phyloP scores from a whole-genome alignment of 1,140 invertebrate genomes.

The Drosophila novamexicana region DNA sequence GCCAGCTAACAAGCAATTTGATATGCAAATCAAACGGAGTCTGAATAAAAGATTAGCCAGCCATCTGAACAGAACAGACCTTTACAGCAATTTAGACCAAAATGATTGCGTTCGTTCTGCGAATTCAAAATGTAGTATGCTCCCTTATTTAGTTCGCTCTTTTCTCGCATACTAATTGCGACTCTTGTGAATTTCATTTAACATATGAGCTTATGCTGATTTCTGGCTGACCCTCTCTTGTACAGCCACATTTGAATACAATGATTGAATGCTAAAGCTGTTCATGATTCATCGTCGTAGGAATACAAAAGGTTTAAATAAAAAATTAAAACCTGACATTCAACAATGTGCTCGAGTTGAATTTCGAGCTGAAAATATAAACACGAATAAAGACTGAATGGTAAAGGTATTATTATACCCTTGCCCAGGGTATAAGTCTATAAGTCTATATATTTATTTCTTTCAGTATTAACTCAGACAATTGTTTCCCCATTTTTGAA shows the following conservation, averaged over 20 bases:
- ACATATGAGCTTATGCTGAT: constrained; percentile 36
- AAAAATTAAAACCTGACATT: constrained; percentile 29
- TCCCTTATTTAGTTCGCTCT: constrained; percentile 30
- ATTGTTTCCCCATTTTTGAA: not conserved
- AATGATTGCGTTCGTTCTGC: constrained; percentile 42
- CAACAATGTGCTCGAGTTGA: constrained; percentile 34
- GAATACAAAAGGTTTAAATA: not conserved
- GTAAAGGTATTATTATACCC: constrained; percentile 1
- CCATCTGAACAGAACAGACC: constrained; percentile 24
- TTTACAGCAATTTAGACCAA: constrained; percentile 36
- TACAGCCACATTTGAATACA: constrained; percentile 56
- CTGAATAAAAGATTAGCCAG: constrained; percentile 72
- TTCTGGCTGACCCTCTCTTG: constrained; percentile 30
- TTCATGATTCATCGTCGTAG: constrained; percentile 48
- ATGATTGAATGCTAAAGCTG: constrained; percentile 55
- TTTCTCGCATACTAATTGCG: constrained; percentile 54
- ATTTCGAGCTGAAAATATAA: constrained; percentile 25
- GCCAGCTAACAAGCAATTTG: constrained; percentile 70
- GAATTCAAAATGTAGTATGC: constrained; percentile 37
- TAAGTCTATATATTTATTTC: no score
- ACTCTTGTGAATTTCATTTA: constrained; percentile 34
- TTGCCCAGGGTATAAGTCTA: not conserved
- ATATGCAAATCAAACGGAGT: constrained; percentile 63
- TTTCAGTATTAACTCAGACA: no score
- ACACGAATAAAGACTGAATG: constrained; percentile 18